Base-by-base conservation (phyloP, 2,888 invertebrate genomes). In the Aromia moschata region DNA sequence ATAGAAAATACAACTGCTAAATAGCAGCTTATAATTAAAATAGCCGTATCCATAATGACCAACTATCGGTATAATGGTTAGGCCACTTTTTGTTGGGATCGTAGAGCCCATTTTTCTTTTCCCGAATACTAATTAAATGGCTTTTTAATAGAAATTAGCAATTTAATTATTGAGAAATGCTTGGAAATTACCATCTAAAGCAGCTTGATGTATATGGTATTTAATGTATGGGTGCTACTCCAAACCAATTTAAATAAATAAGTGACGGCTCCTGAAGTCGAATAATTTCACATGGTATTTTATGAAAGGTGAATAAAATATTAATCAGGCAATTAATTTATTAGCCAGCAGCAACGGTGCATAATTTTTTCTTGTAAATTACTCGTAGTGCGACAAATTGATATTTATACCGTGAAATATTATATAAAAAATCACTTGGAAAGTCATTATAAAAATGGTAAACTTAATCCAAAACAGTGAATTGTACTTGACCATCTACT, bases 41-140 rank as follows among this genome's bases (percentile, higher is more conserved):
- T 40, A 25, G 25, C 17, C 5, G n/a, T 40, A 40, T 43, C 43
- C 9, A 43, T 43, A 43, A 43, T 20, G 43, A 43, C 43, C 43
- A n/a, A n/a, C n/a, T n/a, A n/a, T n/a, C n/a, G n/a, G n/a, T n/a
- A 43, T 9, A 43, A 31, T 45, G 31, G 16, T 45, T 45, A n/a
- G n/a, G n/a, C n/a, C n/a, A n/a, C n/a, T 14, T 15, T 31, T 10
- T 25, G 14, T 45, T 31, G 20, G 31, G 30, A 31, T 31, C 45
- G 25, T 7, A 25, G 30, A 45, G 25, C 30, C 45, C 16, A 45
- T 31, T 31, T 31, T 31, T 10, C 11, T 44, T 16, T 31, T 20
- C n/a, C 12, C 31, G 11, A 14, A 10, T 33, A 7, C 10, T 31
- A 16, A 45, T 45, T 31, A 45, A 16, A 31, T 31, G 25, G 33